Conservation (phyloP, 64 coral and sea anemone species). For the Actinia equina region DNA sequence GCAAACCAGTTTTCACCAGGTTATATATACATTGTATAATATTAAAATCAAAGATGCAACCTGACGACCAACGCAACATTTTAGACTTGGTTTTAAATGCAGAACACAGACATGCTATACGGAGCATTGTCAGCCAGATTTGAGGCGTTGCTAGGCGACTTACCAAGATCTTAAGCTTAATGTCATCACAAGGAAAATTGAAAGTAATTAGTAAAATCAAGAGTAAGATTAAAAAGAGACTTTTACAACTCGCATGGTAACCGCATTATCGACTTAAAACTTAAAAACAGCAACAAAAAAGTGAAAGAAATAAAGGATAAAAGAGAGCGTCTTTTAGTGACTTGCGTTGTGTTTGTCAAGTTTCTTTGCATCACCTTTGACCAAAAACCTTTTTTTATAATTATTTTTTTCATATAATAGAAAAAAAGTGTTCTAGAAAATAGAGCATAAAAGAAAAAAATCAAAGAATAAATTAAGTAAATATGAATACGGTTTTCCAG, state of each 20-base stretch:
- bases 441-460: neutral
- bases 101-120: neutral
- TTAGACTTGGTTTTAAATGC: neutral
- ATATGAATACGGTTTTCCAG: neutral
- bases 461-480: neutral
- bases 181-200: constrained; percentile 6
- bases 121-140: constrained; percentile 8
- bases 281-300: neutral
- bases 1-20: too few species aligned
- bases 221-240: neutral
- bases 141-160: neutral
- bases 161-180: constrained; percentile 3
- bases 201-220: constrained; percentile 19
- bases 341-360: neutral
- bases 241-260: neutral
- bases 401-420: neutral
- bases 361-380: neutral
- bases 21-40: too few species aligned
- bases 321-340: neutral
- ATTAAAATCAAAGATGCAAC: neutral
- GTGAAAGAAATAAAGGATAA: neutral
- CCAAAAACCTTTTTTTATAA: neutral
- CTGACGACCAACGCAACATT: too few species aligned
- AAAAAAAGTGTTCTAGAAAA: neutral
- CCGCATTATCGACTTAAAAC: neutral